A percentile compares a stretch with the other conserved stretches of the same genome.
phyloP scores from a whole-genome alignment of 2,797 vertebrate species.

The Eospalax fontanierii region DNA sequence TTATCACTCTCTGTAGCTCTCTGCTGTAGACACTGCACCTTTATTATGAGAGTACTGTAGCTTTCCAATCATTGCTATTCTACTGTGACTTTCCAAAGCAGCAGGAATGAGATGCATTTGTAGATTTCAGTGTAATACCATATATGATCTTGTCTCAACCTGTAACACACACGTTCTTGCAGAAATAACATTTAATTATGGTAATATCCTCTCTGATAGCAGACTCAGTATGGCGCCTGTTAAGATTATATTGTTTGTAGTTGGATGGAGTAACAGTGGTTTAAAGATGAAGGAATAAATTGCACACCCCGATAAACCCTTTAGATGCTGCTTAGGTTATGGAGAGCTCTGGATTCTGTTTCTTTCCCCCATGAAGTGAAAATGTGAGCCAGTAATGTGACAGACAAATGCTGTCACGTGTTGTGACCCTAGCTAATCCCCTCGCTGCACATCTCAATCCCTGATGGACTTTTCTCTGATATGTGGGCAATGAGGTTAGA shows the following conservation, averaged over 20 bases:
- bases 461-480: slow-evolving; percentile 79
- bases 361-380: background rate
- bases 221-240: slow-evolving; percentile 84
- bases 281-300: slow-evolving; percentile 82
- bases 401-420: slow-evolving; percentile 80
- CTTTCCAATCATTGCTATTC: slow-evolving; percentile 80
- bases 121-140: slow-evolving; percentile 85
- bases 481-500: slow-evolving; percentile 69
- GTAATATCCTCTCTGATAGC: slow-evolving; percentile 85
- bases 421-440: slow-evolving; percentile 78
- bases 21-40: slow-evolving; percentile 47
- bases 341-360: slow-evolving; percentile 59
- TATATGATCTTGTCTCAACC: slow-evolving; percentile 85
- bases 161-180: slow-evolving; percentile 82
- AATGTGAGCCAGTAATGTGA: slow-evolving; percentile 78
- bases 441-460: slow-evolving; percentile 81
- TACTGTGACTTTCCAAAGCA: slow-evolving; percentile 83
- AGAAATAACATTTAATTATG: slow-evolving; percentile 89
- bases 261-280: slow-evolving; percentile 77
- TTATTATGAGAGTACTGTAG: slow-evolving; percentile 66
- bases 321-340: slow-evolving; percentile 61
- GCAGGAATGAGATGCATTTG: slow-evolving; percentile 87
- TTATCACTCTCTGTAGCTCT: slow-evolving; percentile 26
- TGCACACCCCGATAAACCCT: slow-evolving; percentile 48
- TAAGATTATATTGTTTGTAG: slow-evolving; percentile 83